These are phyloP conservation scores for Marisa cornuarietis DNA, from an alignment of 1,140 invertebrate species.

Conservation along the genomic window DNA sequence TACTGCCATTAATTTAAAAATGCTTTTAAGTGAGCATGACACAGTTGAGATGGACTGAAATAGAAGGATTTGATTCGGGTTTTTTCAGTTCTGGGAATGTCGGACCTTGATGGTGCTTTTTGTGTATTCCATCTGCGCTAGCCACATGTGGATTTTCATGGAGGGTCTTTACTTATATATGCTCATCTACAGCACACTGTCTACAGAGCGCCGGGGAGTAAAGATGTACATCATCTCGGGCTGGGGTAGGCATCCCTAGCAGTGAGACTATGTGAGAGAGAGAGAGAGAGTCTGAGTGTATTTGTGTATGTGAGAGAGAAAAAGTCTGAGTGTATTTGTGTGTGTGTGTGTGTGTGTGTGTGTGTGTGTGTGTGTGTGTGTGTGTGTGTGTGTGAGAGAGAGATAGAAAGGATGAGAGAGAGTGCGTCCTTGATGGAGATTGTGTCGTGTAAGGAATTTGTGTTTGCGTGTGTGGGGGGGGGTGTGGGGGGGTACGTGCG, in stretches of 20 bases:
- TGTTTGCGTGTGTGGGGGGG: too few species aligned
- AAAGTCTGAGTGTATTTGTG: background rate
- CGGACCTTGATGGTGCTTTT: constrained; percentile 76
- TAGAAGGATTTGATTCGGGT: background rate
- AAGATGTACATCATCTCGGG: constrained; percentile 75
- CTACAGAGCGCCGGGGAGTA: constrained; percentile 77
- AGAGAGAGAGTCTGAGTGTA: too few species aligned
- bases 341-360: too few species aligned
- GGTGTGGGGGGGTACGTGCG: too few species aligned
- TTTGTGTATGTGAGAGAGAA: background rate
- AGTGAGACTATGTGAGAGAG: background rate
- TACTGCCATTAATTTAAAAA: too few species aligned
- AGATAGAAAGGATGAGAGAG: too few species aligned
- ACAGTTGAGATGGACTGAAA: too few species aligned
- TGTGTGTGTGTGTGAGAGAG: too few species aligned
- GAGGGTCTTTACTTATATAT: constrained; percentile 83
- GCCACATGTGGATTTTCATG: constrained; percentile 83
- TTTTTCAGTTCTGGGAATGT: constrained; percentile 75
- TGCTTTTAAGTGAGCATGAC: too few species aligned
- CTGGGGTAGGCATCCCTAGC: constrained; percentile 73
- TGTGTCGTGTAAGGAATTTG: too few species aligned
- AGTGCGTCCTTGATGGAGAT: too few species aligned
- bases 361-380: too few species aligned
- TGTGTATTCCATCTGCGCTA: constrained; percentile 79
- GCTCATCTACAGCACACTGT: constrained; percentile 78